Evolutionary conservation across 1,140 invertebrate genomes (phyloP), one percentile per base, ranked within the genome.

Genomic region (Anastatus disparis): DNA sequence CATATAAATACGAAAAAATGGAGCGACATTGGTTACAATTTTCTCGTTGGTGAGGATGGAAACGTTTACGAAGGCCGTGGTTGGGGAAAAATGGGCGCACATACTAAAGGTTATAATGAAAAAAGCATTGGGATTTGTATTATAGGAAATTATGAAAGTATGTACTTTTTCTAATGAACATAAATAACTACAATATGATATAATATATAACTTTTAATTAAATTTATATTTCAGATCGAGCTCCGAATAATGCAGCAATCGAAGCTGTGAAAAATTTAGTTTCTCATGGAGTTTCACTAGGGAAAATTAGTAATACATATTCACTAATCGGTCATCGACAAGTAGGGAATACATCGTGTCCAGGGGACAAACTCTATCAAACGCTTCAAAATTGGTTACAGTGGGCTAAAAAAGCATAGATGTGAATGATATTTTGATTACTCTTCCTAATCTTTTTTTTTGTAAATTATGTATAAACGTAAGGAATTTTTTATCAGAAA

Each of bases 1-100:
- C 87, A 89, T 64, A 88, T 87, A 70, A 71, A 87, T 22, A 50
- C 26, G 0, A 81, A 79, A 46, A 52, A 80, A 0, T 88, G 87
- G 87, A 46, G 26, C 10, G 88, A 88, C 67, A 88, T 89, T 48
- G 87, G 84, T 1, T 86, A 85, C 38, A 89, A 85, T 71, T 89
- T 90, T 72, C 10, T 84, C 6, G 71, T 89, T 1, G 86, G 88
- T 10, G 88, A 87, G 24, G 87, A 88, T 64, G 89, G 88, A 3
- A 86, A 86, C 29, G 77, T 88, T n/a, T 90, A 88, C 70, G 88
- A 89, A 75, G 89, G 86, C 0, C 82, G 89, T 20, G 89, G 88
- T 1, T 90, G 89, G 89, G 79, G 79, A 20, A 79, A 78, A 42
- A 66, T 78, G 1, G 89, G 89, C 3, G 84, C 87, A 2, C 88